Conservation (phyloP, 2,888 invertebrate species). For the Liposcelis brunnea region DNA sequence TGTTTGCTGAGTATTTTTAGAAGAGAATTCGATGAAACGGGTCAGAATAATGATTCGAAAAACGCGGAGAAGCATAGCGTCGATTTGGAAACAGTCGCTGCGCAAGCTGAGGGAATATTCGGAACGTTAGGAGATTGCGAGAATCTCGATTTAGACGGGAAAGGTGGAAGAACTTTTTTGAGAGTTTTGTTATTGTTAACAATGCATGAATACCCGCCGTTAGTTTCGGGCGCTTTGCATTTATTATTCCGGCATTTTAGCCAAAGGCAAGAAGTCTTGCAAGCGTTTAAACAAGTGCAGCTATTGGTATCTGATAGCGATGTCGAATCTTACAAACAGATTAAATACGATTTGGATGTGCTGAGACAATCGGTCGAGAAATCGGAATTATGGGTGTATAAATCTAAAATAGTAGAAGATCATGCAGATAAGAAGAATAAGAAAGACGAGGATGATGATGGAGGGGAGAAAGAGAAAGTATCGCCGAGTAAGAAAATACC, state of each 20-base stretch:
- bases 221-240: constrained; percentile 87
- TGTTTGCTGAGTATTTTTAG: constrained; percentile 95
- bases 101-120: constrained; percentile 85
- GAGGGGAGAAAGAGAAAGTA: constrained; percentile 16
- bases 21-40: constrained; percentile 72
- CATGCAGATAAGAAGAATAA: too few species aligned
- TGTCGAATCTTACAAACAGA: constrained; percentile 96
- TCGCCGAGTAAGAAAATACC: constrained; percentile 18
- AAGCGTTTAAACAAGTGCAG: constrained; percentile 88
- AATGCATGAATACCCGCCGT: constrained; percentile 88
- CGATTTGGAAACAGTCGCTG: constrained; percentile 77
- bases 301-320: constrained; percentile 91
- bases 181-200: constrained; percentile 85
- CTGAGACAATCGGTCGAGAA: constrained; percentile 92
- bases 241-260: constrained; percentile 92
- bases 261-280: constrained; percentile 88
- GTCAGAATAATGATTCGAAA: too few species aligned
- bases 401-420: constrained; percentile 47
- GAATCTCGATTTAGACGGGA: constrained; percentile 83
- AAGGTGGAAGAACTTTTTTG: constrained; percentile 85
- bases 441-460: constrained; percentile 27
- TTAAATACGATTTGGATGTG: constrained; percentile 87
- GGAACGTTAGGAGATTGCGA: constrained; percentile 37
- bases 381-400: constrained; percentile 96
- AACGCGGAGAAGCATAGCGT: constrained; percentile 40